Evolutionary conservation across 2,113 vertebrate genomes (phyloP).

Genomic region (Perca schrenkii): DNA sequence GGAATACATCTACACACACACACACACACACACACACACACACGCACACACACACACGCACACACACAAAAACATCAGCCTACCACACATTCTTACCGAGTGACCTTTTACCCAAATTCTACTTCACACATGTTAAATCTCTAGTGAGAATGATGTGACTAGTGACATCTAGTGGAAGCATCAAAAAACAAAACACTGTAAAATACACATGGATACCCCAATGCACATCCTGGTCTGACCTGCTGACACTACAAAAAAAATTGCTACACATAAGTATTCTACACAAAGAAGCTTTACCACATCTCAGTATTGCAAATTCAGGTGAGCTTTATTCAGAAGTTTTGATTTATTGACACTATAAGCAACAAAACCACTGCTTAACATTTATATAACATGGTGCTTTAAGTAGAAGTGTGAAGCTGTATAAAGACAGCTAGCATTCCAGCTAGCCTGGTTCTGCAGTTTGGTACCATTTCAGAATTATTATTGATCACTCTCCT

Average conservation of each 20-base stretch:
- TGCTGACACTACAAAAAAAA: neutral
- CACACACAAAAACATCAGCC: constrained; percentile 16
- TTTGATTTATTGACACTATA: neutral
- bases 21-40: constrained; percentile 13
- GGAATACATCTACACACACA: constrained; percentile 84
- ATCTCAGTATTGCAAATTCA: neutral
- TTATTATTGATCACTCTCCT: neutral
- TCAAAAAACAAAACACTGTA: neutral
- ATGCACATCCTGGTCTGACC: neutral
- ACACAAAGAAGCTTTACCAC: neutral
- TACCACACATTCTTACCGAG: constrained; percentile 16
- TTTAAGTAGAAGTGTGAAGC: neutral
- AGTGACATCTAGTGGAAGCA: neutral
- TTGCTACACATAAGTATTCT: neutral
- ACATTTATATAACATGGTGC: neutral
- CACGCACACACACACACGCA: constrained; percentile 12
- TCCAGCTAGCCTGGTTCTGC: neutral
- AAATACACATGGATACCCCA: too few relatives aligned
- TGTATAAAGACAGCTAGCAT: neutral
- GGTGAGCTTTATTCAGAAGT: neutral
- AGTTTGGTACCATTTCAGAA: neutral
- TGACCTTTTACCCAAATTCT: constrained; percentile 45
- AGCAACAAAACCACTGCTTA: neutral
- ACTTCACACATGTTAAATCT: neutral
- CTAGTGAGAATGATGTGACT: neutral